Percentiles rank a stretch among this genome's conserved stretches.
Evolutionary conservation across 2,797 vertebrate genomes (phyloP).

Genomic region (Adrianichthys oophorus): DNA sequence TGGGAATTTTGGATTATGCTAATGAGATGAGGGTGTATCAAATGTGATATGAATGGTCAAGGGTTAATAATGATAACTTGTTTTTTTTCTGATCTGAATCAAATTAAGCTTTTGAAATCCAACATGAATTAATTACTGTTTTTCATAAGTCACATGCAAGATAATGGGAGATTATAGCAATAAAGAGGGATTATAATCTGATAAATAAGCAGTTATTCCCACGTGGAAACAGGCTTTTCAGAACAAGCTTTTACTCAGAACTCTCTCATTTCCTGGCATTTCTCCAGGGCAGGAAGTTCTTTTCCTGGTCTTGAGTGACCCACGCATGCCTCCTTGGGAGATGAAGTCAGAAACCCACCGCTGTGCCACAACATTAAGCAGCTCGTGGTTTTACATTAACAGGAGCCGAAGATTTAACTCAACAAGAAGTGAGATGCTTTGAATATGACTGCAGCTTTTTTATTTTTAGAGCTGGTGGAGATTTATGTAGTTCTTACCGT

Average conservation of each 20-base stretch:
- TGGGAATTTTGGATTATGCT: too few relatives aligned
- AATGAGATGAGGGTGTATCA: too few relatives aligned
- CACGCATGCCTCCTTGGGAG: constrained; percentile 49
- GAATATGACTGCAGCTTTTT: not conserved
- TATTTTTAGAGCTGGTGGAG: not conserved
- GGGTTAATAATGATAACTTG: too few relatives aligned
- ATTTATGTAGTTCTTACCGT: not conserved
- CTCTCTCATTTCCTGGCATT: constrained; percentile 51
- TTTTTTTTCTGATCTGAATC: too few relatives aligned
- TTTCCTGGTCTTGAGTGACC: constrained; percentile 63
- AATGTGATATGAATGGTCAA: too few relatives aligned
- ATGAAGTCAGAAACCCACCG: constrained; percentile 43
- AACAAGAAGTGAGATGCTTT: not conserved
- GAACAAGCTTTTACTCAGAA: constrained; percentile 54
- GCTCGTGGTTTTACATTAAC: constrained; percentile 12
- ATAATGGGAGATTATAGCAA: not conserved
- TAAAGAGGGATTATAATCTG: constrained; percentile 10
- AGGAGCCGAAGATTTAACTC: not conserved
- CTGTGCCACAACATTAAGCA: constrained; percentile 22
- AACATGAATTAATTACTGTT: too few relatives aligned
- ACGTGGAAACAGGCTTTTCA: constrained; percentile 24
- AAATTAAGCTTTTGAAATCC: too few relatives aligned
- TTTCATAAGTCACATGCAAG: too few relatives aligned
- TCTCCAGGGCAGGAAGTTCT: constrained; percentile 69
- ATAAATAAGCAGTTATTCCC: constrained; percentile 38